Conservation (phyloP, 92 coral and sea anemone genomes). For the Paramuricea clavata region DNA sequence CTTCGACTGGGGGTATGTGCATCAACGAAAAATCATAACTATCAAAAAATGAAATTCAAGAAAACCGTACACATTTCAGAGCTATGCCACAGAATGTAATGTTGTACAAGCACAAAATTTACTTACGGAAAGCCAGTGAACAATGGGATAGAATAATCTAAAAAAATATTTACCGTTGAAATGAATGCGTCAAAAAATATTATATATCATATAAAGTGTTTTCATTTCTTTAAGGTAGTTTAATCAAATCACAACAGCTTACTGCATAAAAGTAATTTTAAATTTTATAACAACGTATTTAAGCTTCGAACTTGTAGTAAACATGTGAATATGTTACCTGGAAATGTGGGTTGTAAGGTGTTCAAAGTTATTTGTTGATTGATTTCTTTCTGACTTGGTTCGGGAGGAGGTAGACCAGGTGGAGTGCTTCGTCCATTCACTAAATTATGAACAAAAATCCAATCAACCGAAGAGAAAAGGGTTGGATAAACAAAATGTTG, state of each 20-base stretch:
- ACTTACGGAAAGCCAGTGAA: slow-evolving; percentile 17
- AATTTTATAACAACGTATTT: no score
- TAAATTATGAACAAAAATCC: neutral
- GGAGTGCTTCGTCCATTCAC: slow-evolving; percentile 11
- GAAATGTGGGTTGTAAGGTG: neutral
- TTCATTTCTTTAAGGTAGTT: neutral
- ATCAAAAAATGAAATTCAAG: neutral
- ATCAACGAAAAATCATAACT: neutral
- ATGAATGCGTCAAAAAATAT: neutral
- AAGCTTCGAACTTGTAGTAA: neutral
- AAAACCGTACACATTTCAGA: neutral
- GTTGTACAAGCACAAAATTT: neutral
- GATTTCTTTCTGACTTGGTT: slow-evolving; percentile 57
- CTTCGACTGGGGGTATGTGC: neutral
- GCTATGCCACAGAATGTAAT: no score
- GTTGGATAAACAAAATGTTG: no score
- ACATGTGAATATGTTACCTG: neutral
- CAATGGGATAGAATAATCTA: slow-evolving; percentile 33
- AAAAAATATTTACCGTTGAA: no score
- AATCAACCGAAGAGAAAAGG: neutral
- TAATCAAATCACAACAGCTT: no score
- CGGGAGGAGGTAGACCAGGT: slow-evolving; percentile 71
- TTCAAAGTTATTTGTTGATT: slow-evolving; percentile 68
- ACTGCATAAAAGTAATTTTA: no score
- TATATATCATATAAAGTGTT: no score